Conservation (phyloP, 2,888 invertebrate genomes). For the Bombylius discolor region DNA sequence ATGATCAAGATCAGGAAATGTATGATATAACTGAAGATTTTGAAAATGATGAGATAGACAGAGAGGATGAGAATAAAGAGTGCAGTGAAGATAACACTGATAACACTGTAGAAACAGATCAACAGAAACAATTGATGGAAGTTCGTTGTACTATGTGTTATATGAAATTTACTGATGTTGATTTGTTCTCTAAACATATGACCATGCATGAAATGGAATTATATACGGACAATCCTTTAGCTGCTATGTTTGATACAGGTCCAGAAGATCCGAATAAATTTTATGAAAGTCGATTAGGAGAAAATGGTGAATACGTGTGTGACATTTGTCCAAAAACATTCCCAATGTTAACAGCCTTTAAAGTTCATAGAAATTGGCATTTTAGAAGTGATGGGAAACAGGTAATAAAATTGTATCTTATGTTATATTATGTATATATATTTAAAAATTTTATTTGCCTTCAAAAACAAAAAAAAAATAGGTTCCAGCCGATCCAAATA, state of each 20-base stretch:
- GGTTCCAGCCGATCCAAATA: slow-evolving; percentile 19
- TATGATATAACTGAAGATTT: neutral
- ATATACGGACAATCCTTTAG: slow-evolving; percentile 33
- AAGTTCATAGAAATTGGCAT: slow-evolving; percentile 39
- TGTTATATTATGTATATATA: too few species aligned
- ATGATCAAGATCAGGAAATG: too few species aligned
- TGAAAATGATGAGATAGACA: neutral
- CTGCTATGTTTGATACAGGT: slow-evolving; percentile 35
- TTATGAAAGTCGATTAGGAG: slow-evolving; percentile 31
- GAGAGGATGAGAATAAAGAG: slow-evolving; percentile 12
- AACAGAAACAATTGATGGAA: slow-evolving; percentile 26
- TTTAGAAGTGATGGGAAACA: slow-evolving; percentile 38
- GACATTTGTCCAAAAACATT: slow-evolving; percentile 36
- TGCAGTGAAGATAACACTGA: slow-evolving; percentile 15
- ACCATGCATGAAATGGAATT: slow-evolving; percentile 33
- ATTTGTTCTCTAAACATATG: slow-evolving; percentile 33
- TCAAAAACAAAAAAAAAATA: neutral
- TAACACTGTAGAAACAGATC: slow-evolving; percentile 11
- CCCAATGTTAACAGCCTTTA: slow-evolving; percentile 34
- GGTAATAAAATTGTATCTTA: slow-evolving; percentile 23
- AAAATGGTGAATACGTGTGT: slow-evolving; percentile 35
- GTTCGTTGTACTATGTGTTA: slow-evolving; percentile 34
- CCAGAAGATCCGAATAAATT: slow-evolving; percentile 34
- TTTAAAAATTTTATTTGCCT: neutral
- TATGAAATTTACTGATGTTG: slow-evolving; percentile 33